Evolutionary conservation across 2,797 vertebrate species (phyloP), one percentile per base, ranked within the genome.

Genomic region (Enoplosus armatus): DNA sequence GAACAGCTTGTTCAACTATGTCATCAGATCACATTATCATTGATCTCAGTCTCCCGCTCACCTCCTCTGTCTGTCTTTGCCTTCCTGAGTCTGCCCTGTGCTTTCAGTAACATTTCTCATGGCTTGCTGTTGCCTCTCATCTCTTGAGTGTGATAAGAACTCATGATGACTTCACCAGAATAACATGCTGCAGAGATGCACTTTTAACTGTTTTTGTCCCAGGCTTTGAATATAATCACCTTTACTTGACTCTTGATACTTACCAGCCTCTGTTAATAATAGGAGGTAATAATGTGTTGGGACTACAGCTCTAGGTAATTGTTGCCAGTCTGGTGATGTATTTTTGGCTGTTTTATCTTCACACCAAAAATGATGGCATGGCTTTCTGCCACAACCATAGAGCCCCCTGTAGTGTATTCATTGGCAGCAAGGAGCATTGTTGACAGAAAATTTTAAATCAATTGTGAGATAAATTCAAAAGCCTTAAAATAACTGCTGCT

Each of bases 21-120:
- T 93, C 92, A 91, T 94, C 91, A 89, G 82, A 91, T 89, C 81
- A 81, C 77, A 75, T 90, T 90, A 90, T 92, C 89, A 86, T 78
- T 85, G 89, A 90, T 89, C 90, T 87, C 56, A 33, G 74, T 67
- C 81, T 66, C 67, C 75, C 3, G 11, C 68, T 82, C 83, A 80
- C 64, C 26, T 82, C 71, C 43, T 77, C 81, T 43, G 69, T 82
- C 51, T 64, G 72, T 83, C 77, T 83, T 72, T 80, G 55, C 53
- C 70, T 71, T 80, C 72, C 78, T 74, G 48, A 59, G 56, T 82
- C 73, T 70, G 76, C 58, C 31, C 56, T 54, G 27, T 50, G 65
- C 72, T 86, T 82, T 82, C 61, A 56, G 20, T 51, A 31, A 72
- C 64, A 75, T 78, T 86, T 87, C 75, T 82, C 80, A 80, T 79